Conservation (phyloP, 2,113 vertebrate genomes). For the Thymallus thymallus region DNA sequence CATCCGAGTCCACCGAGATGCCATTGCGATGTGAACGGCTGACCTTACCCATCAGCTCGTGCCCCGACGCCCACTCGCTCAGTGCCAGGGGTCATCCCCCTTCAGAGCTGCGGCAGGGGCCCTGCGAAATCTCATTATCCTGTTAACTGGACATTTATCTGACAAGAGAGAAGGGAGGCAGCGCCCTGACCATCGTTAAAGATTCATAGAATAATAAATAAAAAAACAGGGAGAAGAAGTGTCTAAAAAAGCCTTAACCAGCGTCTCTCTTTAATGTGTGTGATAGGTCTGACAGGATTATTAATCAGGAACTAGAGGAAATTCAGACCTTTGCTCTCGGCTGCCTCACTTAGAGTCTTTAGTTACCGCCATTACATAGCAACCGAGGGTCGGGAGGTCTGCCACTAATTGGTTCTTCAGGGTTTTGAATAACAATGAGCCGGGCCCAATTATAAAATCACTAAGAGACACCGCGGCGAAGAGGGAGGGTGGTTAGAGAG, state of each 20-base stretch:
- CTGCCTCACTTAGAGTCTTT: constrained; percentile 72
- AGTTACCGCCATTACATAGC: constrained; percentile 64
- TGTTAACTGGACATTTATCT: constrained; percentile 93
- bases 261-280: constrained; percentile 84
- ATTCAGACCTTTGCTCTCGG: constrained; percentile 81
- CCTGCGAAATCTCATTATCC: constrained; percentile 85
- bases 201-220: constrained; percentile 84
- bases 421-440: constrained; percentile 76
- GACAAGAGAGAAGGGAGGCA: constrained; percentile 88
- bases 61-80: constrained; percentile 54
- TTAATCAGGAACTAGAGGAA: constrained; percentile 85
- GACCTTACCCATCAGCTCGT: constrained; percentile 16
- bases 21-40: not conserved
- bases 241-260: constrained; percentile 68
- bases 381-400: constrained; percentile 74
- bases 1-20: constrained; percentile 1
- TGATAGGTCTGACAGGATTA: constrained; percentile 87
- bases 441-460: constrained; percentile 78
- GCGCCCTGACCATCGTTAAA: constrained; percentile 87
- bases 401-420: constrained; percentile 81
- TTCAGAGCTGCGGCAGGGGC: constrained; percentile 45
- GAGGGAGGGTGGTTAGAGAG: constrained; percentile 8
- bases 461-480: constrained; percentile 47
- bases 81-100: constrained; percentile 68
- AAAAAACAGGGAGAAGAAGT: constrained; percentile 50